A percentile compares a stretch with the other conserved stretches of the same genome.
These are phyloP conservation scores for Pseudomyrmex dendroicus DNA, from an alignment of 1,140 invertebrate genomes.

Conservation along the genomic window DNA sequence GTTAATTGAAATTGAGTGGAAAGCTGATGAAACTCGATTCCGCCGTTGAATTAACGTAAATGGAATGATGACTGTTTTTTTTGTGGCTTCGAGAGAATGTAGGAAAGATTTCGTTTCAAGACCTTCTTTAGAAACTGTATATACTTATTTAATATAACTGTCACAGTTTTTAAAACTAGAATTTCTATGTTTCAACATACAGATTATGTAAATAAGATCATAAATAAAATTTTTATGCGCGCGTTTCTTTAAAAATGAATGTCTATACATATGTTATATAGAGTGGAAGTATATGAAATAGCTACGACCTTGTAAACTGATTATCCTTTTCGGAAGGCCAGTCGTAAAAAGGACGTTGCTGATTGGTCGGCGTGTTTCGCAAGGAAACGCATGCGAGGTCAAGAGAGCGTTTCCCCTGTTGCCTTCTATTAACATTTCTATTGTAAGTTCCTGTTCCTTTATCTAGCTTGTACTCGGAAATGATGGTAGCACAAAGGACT, in stretches of 20 bases:
- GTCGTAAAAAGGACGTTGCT: constrained; percentile 11
- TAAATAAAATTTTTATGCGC: constrained; percentile 5
- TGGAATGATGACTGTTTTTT: constrained; percentile 32
- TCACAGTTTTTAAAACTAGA: neutral
- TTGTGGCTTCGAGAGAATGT: constrained; percentile 7
- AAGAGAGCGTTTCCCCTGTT: constrained; percentile 43
- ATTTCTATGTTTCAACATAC: neutral
- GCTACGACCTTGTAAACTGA: constrained; percentile 59
- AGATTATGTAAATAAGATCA: neutral
- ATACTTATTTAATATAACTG: no score
- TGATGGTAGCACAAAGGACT: constrained; percentile 22
- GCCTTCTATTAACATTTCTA: constrained; percentile 40
- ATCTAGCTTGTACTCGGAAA: constrained; percentile 37
- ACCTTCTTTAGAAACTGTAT: no score
- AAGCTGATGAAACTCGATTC: constrained; percentile 47
- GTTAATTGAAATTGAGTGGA: constrained; percentile 60
- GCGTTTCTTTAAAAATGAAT: constrained; percentile 4
- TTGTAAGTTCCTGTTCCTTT: constrained; percentile 45
- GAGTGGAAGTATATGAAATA: neutral
- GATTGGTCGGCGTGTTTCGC: constrained; percentile 16
- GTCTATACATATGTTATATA: neutral
- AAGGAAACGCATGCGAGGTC: constrained; percentile 46
- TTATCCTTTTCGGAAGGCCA: constrained; percentile 69
- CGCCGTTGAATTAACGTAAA: constrained; percentile 43
- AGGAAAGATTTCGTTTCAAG: neutral